phyloP scores from a whole-genome alignment of 2,888 invertebrate species.

The Pandemis corylana region DNA sequence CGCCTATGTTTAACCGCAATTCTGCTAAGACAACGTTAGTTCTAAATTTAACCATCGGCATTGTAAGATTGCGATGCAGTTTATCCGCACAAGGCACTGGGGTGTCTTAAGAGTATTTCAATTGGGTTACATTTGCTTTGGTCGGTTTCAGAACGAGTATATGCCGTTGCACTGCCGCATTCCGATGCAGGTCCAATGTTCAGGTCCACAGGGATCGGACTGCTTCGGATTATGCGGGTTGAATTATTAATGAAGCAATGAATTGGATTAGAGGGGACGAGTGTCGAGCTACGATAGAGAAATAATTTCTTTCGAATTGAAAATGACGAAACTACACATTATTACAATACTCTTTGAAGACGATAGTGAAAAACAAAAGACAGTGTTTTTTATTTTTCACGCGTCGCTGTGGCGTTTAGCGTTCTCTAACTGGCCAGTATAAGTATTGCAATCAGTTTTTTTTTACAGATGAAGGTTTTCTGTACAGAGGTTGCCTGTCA shows the following conservation, averaged over 20 bases:
- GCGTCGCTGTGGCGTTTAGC: not conserved
- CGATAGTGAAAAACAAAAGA: not conserved
- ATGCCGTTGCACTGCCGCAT: conserved; percentile 40
- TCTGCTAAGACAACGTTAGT: not conserved
- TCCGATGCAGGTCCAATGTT: conserved; percentile 42
- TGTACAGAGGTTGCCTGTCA: too few species aligned
- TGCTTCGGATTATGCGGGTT: conserved; percentile 36
- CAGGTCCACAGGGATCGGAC: conserved; percentile 33
- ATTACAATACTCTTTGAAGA: not conserved
- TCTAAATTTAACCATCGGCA: conserved; percentile 10
- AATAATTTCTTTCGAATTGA: not conserved
- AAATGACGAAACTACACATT: not conserved
- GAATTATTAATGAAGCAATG: conserved; percentile 35
- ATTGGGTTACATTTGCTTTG: conserved; percentile 4
- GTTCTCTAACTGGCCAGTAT: not conserved
- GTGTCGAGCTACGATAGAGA: conserved; percentile 3
- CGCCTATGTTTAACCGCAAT: not conserved
- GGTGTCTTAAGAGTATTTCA: not conserved
- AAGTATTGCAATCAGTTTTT: too few species aligned
- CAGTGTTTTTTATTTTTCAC: not conserved
- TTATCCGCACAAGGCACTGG: conserved; percentile 3
- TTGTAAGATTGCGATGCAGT: conserved; percentile 12
- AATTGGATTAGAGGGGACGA: conserved; percentile 33
- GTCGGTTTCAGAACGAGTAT: not conserved
- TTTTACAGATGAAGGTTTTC: too few species aligned